Conservation (phyloP, 2,888 invertebrate genomes). For the Spatulosminthurus flaviceps region DNA sequence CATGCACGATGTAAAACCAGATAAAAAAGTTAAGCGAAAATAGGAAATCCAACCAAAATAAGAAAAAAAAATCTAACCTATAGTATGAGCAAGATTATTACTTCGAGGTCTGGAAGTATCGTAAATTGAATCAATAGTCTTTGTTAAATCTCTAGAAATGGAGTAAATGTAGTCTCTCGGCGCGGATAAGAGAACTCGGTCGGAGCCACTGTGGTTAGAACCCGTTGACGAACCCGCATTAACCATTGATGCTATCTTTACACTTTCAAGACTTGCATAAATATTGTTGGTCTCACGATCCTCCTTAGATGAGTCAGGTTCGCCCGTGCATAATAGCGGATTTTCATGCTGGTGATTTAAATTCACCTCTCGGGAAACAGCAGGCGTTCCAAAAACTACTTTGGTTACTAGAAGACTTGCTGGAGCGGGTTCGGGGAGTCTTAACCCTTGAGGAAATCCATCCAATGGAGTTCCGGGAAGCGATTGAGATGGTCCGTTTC, state of each 20-base stretch:
- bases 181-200: conserved; percentile 63
- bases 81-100: conserved; percentile 63
- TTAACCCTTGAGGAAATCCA: conserved; percentile 64
- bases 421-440: conserved; percentile 64
- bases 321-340: conserved; percentile 62
- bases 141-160: conserved; percentile 64
- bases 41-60: conserved; percentile 15
- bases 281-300: conserved; percentile 63
- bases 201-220: conserved; percentile 64
- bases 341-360: conserved; percentile 63
- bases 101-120: conserved; percentile 63
- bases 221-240: conserved; percentile 63
- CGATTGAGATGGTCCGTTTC: conserved; percentile 63
- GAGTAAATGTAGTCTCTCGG: conserved; percentile 64
- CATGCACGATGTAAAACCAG: too few relatives aligned
- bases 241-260: conserved; percentile 63
- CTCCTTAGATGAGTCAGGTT: conserved; percentile 57
- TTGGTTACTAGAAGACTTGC: conserved; percentile 64
- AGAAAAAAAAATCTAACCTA: conserved; percentile 56
- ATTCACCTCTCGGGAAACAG: conserved; percentile 63
- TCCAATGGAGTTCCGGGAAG: conserved; percentile 64
- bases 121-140: conserved; percentile 64
- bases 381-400: conserved; percentile 64
- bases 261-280: conserved; percentile 64
- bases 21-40: too few relatives aligned